Percentiles rank a stretch among this genome's conserved stretches.
Evolutionary conservation across 2,797 vertebrate species (phyloP).

Genomic region (Ctenopoma multispine): DNA sequence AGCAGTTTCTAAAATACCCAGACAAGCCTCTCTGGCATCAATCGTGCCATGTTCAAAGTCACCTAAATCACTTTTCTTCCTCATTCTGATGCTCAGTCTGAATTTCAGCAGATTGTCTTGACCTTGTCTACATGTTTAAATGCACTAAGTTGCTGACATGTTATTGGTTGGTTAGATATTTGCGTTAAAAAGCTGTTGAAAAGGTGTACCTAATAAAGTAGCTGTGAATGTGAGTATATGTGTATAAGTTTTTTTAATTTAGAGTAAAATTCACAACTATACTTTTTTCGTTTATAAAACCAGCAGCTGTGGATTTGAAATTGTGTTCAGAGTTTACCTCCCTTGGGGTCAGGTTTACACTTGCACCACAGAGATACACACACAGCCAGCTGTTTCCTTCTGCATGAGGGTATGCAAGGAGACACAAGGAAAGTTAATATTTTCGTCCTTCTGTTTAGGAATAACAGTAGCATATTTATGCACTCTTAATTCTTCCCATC

Average conservation of each 20-base stretch:
- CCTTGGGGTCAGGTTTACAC: slow-evolving; percentile 30
- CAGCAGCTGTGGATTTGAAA: slow-evolving; percentile 45
- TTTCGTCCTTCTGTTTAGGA: slow-evolving; percentile 13
- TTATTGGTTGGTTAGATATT: too few relatives aligned
- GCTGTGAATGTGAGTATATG: too few relatives aligned
- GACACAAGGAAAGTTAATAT: slow-evolving; percentile 14
- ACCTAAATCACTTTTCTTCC: too few relatives aligned
- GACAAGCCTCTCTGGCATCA: too few relatives aligned
- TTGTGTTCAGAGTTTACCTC: slow-evolving; percentile 19
- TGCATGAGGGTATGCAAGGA: slow-evolving; percentile 22
- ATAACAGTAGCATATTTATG: slow-evolving; percentile 7
- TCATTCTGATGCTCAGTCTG: too few relatives aligned
- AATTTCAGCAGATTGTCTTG: too few relatives aligned
- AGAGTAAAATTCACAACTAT: slow-evolving; percentile 6
- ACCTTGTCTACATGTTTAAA: too few relatives aligned
- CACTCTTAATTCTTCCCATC: slow-evolving; percentile 32
- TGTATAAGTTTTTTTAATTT: background rate
- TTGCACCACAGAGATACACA: background rate
- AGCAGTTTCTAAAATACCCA: too few relatives aligned
- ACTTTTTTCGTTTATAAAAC: slow-evolving; percentile 5
- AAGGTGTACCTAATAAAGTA: too few relatives aligned
- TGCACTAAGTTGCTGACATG: too few relatives aligned
- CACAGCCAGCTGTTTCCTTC: slow-evolving; percentile 47
- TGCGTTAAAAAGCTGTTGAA: too few relatives aligned
- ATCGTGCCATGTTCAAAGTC: too few relatives aligned